Base-by-base conservation (phyloP, 2,888 invertebrate genomes). In the Pteria penguin region DNA sequence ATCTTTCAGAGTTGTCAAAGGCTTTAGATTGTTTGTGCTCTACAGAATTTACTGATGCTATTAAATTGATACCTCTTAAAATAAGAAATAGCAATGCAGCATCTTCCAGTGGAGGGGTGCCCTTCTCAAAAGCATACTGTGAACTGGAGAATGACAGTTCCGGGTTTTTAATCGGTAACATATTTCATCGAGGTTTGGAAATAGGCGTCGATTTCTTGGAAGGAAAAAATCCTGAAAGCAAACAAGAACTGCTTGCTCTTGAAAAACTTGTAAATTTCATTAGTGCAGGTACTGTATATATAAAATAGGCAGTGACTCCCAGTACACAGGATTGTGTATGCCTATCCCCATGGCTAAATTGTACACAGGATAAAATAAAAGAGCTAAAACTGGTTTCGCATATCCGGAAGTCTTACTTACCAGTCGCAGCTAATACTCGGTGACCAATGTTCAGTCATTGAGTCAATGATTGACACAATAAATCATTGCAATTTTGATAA, bases 51-150 rank as follows among this genome's bases (percentile, higher is more conserved):
- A 11, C 14, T 24, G 31, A 62, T 29, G 29, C 29, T 1, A 32
- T 62, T 22, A 27, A 29, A 33, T 58, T 69, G 5, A 32, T 22
- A 32, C 33, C 69, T 4, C 14, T 69, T 8, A 57, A 58, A 55
- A 26, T 69, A 58, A 24, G 8, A 33, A 69, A 69, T 33, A 57
- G 58, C 54, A 69, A 69, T 36, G 69, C 69, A 14, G 69, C 58
- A 8, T 57, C 32, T 26, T 57, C 57, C 1, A 57, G 54, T 22
- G 22, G 32, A 2, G 57, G 58, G 24, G 22, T 33, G 24, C 4
- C 57, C 18, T 58, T 69, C 24, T 36, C 58, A 24, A 58, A 33
- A 69, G 69, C 69, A 26, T 58, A 69, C 29, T 69, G 69, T 58
- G 57, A 57, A 18, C 58, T 69, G 11, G 36, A 58, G n/a, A 26